Percentiles rank a stretch among this genome's conserved stretches.
Evolutionary conservation across 2,797 vertebrate species (phyloP).

Genomic region (Allobates femoralis): DNA sequence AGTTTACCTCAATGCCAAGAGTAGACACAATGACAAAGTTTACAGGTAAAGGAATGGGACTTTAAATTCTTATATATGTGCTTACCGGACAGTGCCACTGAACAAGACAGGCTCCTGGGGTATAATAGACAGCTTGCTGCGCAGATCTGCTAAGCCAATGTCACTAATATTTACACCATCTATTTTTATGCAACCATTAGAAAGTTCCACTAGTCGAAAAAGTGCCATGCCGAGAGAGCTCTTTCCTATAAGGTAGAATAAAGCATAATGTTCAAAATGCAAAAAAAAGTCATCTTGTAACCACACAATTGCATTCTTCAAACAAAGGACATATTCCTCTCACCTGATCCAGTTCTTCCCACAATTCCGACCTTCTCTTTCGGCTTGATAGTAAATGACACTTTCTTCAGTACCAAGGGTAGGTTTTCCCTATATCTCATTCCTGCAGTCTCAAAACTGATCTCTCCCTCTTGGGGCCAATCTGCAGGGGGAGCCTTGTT

Average conservation of each 20-base stretch:
- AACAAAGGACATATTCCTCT: slow-evolving; percentile 34
- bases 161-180: slow-evolving; percentile 89
- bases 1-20: neutral
- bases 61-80: neutral
- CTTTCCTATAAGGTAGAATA: slow-evolving; percentile 78
- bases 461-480: slow-evolving; percentile 88
- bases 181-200: slow-evolving; percentile 88
- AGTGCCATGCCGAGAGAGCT: slow-evolving; percentile 89
- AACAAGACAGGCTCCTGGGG: slow-evolving; percentile 94
- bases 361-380: slow-evolving; percentile 94
- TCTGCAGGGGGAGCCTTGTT: slow-evolving; percentile 83
- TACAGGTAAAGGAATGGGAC: neutral
- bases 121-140: slow-evolving; percentile 92
- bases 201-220: slow-evolving; percentile 88
- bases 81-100: slow-evolving; percentile 89
- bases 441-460: slow-evolving; percentile 86
- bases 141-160: slow-evolving; percentile 90
- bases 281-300: neutral
- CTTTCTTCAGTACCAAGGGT: slow-evolving; percentile 88
- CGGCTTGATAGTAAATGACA: slow-evolving; percentile 88
- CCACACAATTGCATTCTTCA: neutral
- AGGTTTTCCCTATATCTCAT: slow-evolving; percentile 91
- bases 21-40: neutral
- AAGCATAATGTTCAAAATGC: no score
- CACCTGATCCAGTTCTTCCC: slow-evolving; percentile 90